phyloP scores from a whole-genome alignment of 1,140 invertebrate genomes.

The Drosophila pseudoananassae region DNA sequence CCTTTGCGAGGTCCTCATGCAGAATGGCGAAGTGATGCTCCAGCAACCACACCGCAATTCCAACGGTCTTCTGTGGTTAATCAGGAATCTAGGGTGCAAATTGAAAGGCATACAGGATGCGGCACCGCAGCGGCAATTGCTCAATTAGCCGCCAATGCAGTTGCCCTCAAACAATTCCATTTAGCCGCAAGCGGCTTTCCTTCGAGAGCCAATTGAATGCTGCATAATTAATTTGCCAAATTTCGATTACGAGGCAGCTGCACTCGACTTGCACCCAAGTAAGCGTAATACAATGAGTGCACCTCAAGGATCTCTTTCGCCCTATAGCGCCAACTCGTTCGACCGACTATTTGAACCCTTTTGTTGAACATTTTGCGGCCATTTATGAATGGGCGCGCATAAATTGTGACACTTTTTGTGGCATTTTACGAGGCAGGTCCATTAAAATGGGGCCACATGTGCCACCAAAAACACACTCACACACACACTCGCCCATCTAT shows the following conservation, averaged over 20 bases:
- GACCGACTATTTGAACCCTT: constrained; percentile 29
- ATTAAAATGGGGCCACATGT: constrained; percentile 79
- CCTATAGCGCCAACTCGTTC: not conserved
- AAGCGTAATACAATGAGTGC: constrained; percentile 34
- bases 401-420: constrained; percentile 77
- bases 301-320: constrained; percentile 26
- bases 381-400: constrained; percentile 70
- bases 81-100: constrained; percentile 76
- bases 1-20: not conserved
- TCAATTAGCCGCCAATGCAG: constrained; percentile 64
- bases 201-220: constrained; percentile 48
- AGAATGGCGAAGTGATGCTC: not conserved
- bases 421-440: constrained; percentile 77
- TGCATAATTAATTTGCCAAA: constrained; percentile 78
- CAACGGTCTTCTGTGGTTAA: constrained; percentile 60
- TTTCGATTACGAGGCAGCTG: constrained; percentile 16
- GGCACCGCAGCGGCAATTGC: constrained; percentile 30
- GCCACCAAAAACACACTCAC: constrained; percentile 30
- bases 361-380: constrained; percentile 57
- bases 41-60: constrained; percentile 47
- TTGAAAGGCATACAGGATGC: constrained; percentile 62
- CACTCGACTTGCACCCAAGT: constrained; percentile 43
- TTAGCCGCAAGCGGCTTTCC: constrained; percentile 62
- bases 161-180: constrained; percentile 37
- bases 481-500: constrained; percentile 20